phyloP scores from a whole-genome alignment of 2,113 vertebrate genomes.

The Poicephalus gulielmi region DNA sequence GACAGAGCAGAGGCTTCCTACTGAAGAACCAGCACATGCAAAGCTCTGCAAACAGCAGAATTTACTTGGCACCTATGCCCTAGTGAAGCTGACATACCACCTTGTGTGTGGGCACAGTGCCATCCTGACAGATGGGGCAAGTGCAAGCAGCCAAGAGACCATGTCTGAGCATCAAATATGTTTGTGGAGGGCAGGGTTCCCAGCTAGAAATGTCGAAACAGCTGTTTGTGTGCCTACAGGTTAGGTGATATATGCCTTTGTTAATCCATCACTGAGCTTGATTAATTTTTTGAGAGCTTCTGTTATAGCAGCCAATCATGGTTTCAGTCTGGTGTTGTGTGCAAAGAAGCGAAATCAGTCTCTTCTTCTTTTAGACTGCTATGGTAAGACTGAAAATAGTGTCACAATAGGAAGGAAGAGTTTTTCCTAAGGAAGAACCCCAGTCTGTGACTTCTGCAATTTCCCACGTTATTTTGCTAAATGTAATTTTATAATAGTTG shows the following conservation, averaged over 20 bases:
- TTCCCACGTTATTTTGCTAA: not conserved
- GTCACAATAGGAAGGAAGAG: not conserved
- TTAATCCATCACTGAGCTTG: slow-evolving; percentile 35
- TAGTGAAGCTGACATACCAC: slow-evolving; percentile 58
- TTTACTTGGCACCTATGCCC: slow-evolving; percentile 64
- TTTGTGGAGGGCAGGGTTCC: slow-evolving; percentile 66
- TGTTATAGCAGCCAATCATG: not conserved
- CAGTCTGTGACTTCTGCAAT: not conserved
- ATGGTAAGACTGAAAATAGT: not conserved
- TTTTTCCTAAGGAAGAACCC: not conserved
- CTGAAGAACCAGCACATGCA: slow-evolving; percentile 26
- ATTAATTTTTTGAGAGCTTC: slow-evolving; percentile 31
- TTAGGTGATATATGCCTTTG: slow-evolving; percentile 9
- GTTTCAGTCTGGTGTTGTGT: not conserved
- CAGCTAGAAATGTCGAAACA: slow-evolving; percentile 58
- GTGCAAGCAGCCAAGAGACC: slow-evolving; percentile 62
- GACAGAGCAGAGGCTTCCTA: slow-evolving; percentile 40
- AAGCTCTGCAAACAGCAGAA: slow-evolving; percentile 54
- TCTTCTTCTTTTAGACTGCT: not conserved
- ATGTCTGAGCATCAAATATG: slow-evolving; percentile 69
- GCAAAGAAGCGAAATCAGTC: not conserved
- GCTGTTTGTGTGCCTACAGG: slow-evolving; percentile 54
- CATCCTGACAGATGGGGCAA: slow-evolving; percentile 70
- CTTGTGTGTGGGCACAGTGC: slow-evolving; percentile 69
- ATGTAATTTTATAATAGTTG: not conserved